These are phyloP conservation scores for Acyrthosiphon pisum DNA, from an alignment of 1,140 invertebrate species.

Conservation along the genomic window DNA sequence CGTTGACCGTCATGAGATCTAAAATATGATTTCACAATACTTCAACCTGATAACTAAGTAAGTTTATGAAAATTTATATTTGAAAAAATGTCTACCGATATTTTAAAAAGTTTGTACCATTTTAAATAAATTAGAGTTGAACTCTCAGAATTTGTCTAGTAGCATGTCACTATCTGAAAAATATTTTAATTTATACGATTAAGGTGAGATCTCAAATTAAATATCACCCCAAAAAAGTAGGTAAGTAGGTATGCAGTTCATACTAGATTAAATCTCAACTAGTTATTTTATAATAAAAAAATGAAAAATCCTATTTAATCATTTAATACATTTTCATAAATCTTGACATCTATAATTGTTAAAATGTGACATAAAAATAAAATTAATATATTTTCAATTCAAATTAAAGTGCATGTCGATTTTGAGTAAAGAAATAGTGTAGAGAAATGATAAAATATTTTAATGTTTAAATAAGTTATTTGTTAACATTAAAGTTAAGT, in stretches of 20 bases:
- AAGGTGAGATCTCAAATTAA: neutral
- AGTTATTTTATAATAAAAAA: conserved; percentile 6
- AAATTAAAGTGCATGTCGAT: neutral
- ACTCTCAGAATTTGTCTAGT: neutral
- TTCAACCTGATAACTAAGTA: neutral
- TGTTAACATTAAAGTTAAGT: neutral
- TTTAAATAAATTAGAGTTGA: neutral
- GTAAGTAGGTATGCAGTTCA: neutral
- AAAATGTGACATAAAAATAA: neutral
- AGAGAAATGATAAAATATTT: too few relatives aligned
- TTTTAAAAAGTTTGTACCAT: neutral
- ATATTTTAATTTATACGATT: neutral
- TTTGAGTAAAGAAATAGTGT: too few relatives aligned
- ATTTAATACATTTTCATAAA: too few relatives aligned
- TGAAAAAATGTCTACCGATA: neutral
- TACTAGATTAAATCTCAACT: neutral
- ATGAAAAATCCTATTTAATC: neutral
- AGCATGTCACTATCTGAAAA: neutral
- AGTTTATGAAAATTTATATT: neutral
- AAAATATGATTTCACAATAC: neutral
- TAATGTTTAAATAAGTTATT: too few relatives aligned
- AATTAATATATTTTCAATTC: neutral
- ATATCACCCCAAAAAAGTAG: neutral
- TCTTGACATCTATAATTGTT: neutral
- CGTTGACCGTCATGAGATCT: neutral